Base-by-base conservation (phyloP, 1,140 invertebrate genomes). In the Euborellia annulipes region DNA sequence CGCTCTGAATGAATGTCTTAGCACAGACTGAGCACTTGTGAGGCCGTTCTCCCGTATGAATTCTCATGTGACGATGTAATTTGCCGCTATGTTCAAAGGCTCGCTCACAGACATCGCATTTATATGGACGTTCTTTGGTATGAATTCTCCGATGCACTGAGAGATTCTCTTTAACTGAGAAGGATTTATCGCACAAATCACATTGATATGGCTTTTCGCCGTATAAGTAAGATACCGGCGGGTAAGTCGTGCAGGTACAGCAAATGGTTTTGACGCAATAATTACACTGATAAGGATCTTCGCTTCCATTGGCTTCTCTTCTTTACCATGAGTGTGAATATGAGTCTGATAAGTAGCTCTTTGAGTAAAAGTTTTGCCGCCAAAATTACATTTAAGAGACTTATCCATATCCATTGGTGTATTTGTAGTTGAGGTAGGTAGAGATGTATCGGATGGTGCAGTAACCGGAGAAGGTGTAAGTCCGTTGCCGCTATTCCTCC, bases 1-100 rank as follows among this genome's bases (percentile, higher is more conserved):
- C 85, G 30, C 82, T 85, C 57, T 89, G 85, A 20, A 90, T 89
- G 58, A 90, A 91, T 0, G 85, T 88, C 60, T 90, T 90, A 42
- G 79, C 76, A 61, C 92, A 97, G 38, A 92, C 78, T n/a, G 76
- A 78, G 60, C 92, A 97, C 54, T 85, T 85, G 63, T 93, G 92
- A 0, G 91, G 91, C 18, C 90, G 72, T 62, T 95, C 91, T 0
- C 92, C 78, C 0, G 86, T 91, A 58, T 91, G 87, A 50, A 89
- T 90, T 40, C 87, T 75, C 78, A 91, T 90, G 61, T 94, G 91
- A 4, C 90, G 73, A 55, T 91, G 86, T 22, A 94, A 65, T 58
- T 93, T 88, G 1, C 90, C 89, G 23, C 83, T 85, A 62, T 94
- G 89, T 56, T 93, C 87, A 56, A 91, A 93, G 0, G 89, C 89